These are phyloP conservation scores for Caretta caretta DNA, from an alignment of 2,113 vertebrate species.

Conservation along the genomic window DNA sequence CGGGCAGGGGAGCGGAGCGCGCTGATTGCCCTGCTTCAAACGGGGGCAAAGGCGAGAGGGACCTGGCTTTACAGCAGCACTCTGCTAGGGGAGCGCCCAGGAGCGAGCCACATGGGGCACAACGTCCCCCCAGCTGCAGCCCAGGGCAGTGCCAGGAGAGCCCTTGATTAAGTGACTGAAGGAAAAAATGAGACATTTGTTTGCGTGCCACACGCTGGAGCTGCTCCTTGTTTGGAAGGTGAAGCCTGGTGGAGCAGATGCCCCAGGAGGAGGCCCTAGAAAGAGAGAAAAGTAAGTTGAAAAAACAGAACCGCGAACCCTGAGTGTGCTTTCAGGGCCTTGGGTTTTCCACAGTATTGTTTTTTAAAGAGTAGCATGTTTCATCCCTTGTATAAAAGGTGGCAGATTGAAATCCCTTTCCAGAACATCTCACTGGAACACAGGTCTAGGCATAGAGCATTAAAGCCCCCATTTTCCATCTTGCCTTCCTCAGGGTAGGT, in stretches of 20 bases:
- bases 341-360: accelerated
- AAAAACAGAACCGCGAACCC: not conserved
- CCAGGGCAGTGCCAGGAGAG: not conserved
- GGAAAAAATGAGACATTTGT: not conserved
- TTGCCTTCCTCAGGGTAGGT: not conserved
- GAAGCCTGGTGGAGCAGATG: not conserved
- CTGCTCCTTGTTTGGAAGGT: not conserved
- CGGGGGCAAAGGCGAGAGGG: not conserved
- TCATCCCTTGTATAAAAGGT: not conserved
- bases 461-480: not conserved
- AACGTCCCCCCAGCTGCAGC: not conserved
- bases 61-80: not conserved
- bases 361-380: not conserved
- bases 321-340: not conserved
- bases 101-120: not conserved
- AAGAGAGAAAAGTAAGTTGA: not conserved
- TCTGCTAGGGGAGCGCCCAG: too few relatives aligned
- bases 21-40: not conserved
- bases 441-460: not conserved
- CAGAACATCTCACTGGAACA: not conserved
- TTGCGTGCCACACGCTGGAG: not conserved
- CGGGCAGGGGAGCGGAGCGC: not conserved
- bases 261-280: not conserved
- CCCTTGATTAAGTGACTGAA: not conserved
- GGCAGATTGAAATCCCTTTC: not conserved